Conservation (phyloP, 2,888 invertebrate genomes). For the Acanthosepion esculentum region DNA sequence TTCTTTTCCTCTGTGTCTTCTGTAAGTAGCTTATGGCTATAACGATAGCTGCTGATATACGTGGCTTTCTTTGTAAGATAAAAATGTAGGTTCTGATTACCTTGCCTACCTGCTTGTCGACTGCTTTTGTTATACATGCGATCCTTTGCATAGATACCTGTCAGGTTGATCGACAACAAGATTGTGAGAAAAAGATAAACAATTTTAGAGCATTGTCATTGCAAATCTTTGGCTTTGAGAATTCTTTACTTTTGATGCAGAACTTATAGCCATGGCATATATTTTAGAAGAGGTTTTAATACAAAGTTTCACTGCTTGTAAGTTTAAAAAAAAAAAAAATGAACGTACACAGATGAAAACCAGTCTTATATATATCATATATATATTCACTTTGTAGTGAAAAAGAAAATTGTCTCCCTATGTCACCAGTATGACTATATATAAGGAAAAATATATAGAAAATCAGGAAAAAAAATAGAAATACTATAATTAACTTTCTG, state of each 20-base stretch:
- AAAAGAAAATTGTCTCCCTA: too few relatives aligned
- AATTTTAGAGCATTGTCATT: neutral
- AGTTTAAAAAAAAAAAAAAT: too few relatives aligned
- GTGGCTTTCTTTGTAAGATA: neutral
- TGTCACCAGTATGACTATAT: too few relatives aligned
- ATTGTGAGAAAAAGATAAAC: neutral
- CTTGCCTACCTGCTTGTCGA: neutral
- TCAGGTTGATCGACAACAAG: neutral
- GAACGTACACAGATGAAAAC: too few relatives aligned
- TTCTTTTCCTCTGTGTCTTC: neutral
- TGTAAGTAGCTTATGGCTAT: neutral
- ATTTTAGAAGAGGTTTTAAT: too few relatives aligned
- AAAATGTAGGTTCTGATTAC: neutral
- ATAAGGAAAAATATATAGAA: too few relatives aligned
- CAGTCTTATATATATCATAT: too few relatives aligned
- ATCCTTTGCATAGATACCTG: neutral
- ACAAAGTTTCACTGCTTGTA: too few relatives aligned
- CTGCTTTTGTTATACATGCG: constrained; percentile 9
- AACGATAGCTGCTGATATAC: neutral
- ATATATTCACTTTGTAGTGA: too few relatives aligned
- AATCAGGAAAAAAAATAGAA: too few relatives aligned
- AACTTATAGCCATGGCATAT: too few relatives aligned
- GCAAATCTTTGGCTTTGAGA: neutral
- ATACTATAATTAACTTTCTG: too few relatives aligned
- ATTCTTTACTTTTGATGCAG: neutral